Conservation (phyloP, 2,113 vertebrate genomes). For the Pheucticus melanocephalus region DNA sequence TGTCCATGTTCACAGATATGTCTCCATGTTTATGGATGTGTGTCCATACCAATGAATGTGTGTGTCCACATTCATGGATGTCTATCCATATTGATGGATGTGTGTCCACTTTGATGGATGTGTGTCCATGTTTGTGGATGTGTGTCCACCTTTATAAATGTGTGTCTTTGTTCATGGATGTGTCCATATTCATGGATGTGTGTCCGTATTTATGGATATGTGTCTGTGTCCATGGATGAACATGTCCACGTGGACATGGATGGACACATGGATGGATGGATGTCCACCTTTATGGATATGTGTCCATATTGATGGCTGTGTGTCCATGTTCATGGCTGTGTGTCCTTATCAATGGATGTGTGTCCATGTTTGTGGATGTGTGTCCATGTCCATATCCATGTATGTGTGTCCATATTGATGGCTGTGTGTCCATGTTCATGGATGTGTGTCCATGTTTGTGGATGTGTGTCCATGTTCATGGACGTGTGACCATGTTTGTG, state of each 20-base stretch:
- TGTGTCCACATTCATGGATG: neutral
- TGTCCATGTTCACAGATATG: rapidly evolving
- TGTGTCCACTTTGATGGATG: neutral
- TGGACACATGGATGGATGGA: rapidly evolving
- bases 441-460: neutral
- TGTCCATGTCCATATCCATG: neutral
- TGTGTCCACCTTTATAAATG: rapidly evolving
- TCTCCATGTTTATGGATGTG: rapidly evolving
- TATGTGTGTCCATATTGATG: neutral
- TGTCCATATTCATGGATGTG: rapidly evolving
- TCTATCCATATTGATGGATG: neutral
- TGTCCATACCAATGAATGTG: rapidly evolving
- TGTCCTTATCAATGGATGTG: rapidly evolving
- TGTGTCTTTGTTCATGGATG: neutral
- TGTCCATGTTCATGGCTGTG: rapidly evolving
- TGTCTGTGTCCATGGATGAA: rapidly evolving
- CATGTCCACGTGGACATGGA: neutral
- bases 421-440: neutral
- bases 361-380: neutral
- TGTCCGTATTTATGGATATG: neutral
- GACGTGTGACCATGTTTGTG: neutral
- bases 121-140: rapidly evolving
- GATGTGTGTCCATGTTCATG: rapidly evolving
- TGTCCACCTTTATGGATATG: rapidly evolving
- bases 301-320: rapidly evolving